Evolutionary conservation across 2,888 invertebrate species (phyloP).

Genomic region (Agelastica alni): DNA sequence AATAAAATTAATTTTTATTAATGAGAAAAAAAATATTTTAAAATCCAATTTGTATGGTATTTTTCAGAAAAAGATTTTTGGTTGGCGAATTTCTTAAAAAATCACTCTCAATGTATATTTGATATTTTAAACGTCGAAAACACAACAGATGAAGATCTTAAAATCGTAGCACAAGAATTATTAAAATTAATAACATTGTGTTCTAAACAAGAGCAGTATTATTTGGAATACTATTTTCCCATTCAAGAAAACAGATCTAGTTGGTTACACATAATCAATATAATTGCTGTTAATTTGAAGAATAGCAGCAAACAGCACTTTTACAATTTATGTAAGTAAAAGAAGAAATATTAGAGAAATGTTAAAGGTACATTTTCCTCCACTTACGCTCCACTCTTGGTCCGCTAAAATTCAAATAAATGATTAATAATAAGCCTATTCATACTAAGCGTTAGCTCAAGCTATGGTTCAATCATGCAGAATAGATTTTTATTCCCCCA

Average conservation of each 20-base stretch:
- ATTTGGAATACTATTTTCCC: constrained; percentile 42
- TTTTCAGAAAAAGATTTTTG: no score
- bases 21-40: no score
- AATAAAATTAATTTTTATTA: no score
- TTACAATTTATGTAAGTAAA: constrained; percentile 60
- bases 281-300: constrained; percentile 58
- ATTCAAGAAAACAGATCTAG: constrained; percentile 25
- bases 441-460: no score
- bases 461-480: no score
- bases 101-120: constrained; percentile 43
- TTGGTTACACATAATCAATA: constrained; percentile 58
- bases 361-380: no score
- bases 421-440: no score
- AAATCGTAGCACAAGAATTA: constrained; percentile 50
- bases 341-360: no score
- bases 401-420: no score
- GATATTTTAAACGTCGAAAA: constrained; percentile 45
- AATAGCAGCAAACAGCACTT: constrained; percentile 61
- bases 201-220: constrained; percentile 48
- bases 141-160: constrained; percentile 41
- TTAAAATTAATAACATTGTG: constrained; percentile 52
- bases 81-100: constrained; percentile 49
- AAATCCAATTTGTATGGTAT: no score
- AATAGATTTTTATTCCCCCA: no score
- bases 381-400: not conserved